phyloP scores from a whole-genome alignment of 2,888 invertebrate species.

The Tipula confusa region DNA sequence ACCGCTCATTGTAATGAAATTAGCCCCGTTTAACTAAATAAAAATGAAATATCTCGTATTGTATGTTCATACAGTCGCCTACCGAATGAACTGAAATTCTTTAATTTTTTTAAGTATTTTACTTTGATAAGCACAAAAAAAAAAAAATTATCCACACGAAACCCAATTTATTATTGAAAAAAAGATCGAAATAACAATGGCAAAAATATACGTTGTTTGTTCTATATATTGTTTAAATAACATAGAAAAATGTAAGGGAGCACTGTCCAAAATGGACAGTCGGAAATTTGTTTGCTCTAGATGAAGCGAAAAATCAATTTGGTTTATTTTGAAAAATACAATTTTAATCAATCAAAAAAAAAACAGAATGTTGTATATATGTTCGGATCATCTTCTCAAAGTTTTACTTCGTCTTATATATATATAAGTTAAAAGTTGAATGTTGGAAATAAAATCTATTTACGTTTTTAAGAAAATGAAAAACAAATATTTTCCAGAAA shows the following conservation, averaged over 20 bases:
- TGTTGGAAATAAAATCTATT: background rate
- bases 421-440: background rate
- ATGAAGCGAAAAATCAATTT: background rate
- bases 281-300: background rate
- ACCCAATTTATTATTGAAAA: background rate
- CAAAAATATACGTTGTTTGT: background rate
- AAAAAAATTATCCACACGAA: background rate
- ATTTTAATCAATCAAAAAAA: conserved; percentile 17
- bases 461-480: background rate
- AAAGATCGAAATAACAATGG: background rate
- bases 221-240: background rate
- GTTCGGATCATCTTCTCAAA: background rate
- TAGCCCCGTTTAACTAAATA: background rate
- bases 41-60: background rate
- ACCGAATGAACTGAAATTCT: background rate
- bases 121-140: background rate
- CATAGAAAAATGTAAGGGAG: background rate
- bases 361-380: background rate
- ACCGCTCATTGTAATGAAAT: conserved; percentile 25
- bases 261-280: conserved; percentile 8
- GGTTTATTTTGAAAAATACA: background rate
- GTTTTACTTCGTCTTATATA: background rate
- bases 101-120: conserved; percentile 7
- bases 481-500: conserved; percentile 5
- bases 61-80: too few relatives aligned